These are phyloP conservation scores for Machaerirhynchus nigripectus DNA, from an alignment of 2,113 vertebrate genomes.

Conservation along the genomic window DNA sequence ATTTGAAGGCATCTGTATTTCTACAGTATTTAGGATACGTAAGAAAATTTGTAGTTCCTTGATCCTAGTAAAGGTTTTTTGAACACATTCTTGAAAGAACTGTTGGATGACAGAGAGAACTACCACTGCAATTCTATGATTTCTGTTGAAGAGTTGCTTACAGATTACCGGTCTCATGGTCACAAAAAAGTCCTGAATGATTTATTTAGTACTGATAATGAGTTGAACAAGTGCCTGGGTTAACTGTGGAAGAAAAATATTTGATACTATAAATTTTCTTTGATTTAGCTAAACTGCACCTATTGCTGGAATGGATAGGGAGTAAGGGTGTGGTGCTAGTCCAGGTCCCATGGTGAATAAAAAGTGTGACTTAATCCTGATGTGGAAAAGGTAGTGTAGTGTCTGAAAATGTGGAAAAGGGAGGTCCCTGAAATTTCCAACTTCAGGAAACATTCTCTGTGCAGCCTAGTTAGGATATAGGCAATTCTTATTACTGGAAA, in stretches of 20 bases:
- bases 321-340: background rate
- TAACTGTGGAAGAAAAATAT: background rate
- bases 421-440: background rate
- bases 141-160: background rate
- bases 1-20: background rate
- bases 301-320: background rate
- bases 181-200: background rate
- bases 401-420: background rate
- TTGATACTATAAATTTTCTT: background rate
- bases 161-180: background rate
- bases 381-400: background rate
- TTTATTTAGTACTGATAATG: background rate
- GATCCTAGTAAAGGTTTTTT: background rate
- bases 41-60: background rate
- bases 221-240: accelerated
- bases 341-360: background rate
- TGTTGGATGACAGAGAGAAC: background rate
- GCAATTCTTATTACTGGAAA: background rate
- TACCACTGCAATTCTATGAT: background rate
- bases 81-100: background rate
- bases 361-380: background rate
- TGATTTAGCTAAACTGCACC: background rate
- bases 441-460: background rate
- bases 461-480: background rate
- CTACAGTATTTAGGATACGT: background rate